These are phyloP conservation scores for Eucera pruinosa DNA, from an alignment of 2,888 invertebrate species.

Conservation along the genomic window DNA sequence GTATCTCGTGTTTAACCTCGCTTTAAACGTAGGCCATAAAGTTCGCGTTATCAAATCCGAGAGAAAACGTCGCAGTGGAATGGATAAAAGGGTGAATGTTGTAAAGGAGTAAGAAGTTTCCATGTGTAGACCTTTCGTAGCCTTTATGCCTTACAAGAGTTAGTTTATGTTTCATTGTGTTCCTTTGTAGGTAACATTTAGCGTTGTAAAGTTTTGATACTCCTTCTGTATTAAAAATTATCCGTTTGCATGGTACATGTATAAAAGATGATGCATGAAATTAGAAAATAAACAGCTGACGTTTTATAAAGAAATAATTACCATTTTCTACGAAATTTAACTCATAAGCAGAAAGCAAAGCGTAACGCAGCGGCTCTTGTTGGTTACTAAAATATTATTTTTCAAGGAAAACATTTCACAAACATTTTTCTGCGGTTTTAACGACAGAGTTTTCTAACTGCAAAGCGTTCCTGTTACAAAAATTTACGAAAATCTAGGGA, in stretches of 20 bases:
- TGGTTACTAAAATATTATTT: not conserved
- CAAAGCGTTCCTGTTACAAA: not conserved
- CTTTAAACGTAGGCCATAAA: conserved; percentile 34
- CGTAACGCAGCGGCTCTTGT: no score
- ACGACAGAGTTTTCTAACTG: not conserved
- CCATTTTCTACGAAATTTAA: not conserved
- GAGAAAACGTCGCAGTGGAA: conserved; percentile 12
- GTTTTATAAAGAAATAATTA: not conserved
- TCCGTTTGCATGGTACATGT: no score
- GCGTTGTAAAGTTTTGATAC: not conserved
- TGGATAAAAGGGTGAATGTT: conserved; percentile 9
- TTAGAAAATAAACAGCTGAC: not conserved
- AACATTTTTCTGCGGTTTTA: not conserved
- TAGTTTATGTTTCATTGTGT: not conserved
- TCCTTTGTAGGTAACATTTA: not conserved
- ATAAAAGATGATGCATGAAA: no score
- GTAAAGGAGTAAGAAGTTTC: conserved; percentile 1
- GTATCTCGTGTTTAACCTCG: conserved; percentile 26
- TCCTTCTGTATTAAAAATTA: no score
- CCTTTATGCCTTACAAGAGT: not conserved
- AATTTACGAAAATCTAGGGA: not conserved
- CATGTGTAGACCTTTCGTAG: not conserved
- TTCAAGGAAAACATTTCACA: not conserved
- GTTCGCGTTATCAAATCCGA: conserved; percentile 28
- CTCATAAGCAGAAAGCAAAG: not conserved